Percentiles rank a stretch among this genome's conserved stretches.
Evolutionary conservation across 2,113 vertebrate genomes (phyloP).

Genomic region (Cygnus buccinator): DNA sequence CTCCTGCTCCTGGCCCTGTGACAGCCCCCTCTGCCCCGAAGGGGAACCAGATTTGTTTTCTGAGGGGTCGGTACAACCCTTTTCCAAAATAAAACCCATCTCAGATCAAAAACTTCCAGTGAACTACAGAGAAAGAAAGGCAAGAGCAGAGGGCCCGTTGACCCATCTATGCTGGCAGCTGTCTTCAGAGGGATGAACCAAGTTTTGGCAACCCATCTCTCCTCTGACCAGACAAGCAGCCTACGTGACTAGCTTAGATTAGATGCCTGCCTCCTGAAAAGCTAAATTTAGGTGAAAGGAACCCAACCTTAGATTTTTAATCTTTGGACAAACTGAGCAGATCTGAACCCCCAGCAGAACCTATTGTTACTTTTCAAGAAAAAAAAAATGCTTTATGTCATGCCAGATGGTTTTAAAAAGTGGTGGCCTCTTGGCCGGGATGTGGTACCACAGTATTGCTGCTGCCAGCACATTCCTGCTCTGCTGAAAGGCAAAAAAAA

Average conservation of each 20-base stretch:
- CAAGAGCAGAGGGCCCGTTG: neutral
- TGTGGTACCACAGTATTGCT: neutral
- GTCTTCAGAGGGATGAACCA: neutral
- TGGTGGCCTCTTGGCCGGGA: neutral
- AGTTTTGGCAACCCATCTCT: neutral
- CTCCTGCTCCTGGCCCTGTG: neutral
- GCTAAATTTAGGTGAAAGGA: neutral
- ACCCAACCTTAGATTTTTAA: neutral
- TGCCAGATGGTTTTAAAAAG: neutral
- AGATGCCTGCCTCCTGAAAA: neutral
- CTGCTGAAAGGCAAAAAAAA: neutral
- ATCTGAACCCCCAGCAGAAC: neutral
- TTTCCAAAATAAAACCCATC: neutral
- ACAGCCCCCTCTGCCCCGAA: neutral
- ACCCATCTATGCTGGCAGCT: neutral
- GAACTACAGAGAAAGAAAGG: neutral
- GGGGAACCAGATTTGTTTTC: neutral
- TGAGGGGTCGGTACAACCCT: neutral
- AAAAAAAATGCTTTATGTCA: neutral
- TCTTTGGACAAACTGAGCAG: neutral
- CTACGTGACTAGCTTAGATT: neutral
- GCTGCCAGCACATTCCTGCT: neutral
- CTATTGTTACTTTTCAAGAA: neutral
- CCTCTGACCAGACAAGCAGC: neutral
- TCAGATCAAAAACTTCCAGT: neutral